Evolutionary conservation across 2,888 invertebrate species (phyloP).

Genomic region (Apamea anceps): DNA sequence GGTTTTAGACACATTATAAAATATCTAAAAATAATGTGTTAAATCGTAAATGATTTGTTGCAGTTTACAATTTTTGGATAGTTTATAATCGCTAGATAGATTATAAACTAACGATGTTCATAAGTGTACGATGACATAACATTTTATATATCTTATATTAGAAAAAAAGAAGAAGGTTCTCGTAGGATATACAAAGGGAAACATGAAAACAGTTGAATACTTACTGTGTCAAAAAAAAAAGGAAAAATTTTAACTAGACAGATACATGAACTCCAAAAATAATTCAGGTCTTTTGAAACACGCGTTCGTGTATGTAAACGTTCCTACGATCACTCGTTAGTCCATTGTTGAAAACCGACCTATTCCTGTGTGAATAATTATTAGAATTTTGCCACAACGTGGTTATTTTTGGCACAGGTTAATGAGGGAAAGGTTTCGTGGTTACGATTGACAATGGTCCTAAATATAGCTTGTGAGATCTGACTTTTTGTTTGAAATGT

Average conservation of each 20-base stretch:
- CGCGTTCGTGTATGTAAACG: slow-evolving; percentile 22
- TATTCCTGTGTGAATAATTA: slow-evolving; percentile 52
- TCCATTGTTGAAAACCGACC: slow-evolving; percentile 46
- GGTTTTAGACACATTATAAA: too few species aligned
- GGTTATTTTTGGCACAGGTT: slow-evolving; percentile 55
- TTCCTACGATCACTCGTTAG: slow-evolving; percentile 33
- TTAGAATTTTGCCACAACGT: slow-evolving; percentile 31
- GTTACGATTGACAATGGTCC: slow-evolving; percentile 36
- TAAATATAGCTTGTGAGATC: slow-evolving; percentile 24
- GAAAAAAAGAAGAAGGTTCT: not conserved
- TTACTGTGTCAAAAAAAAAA: not conserved
- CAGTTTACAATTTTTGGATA: too few species aligned
- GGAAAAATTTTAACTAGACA: not conserved
- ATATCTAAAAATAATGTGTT: too few species aligned
- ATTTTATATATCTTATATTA: too few species aligned
- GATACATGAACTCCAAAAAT: slow-evolving; percentile 7
- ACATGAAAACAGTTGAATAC: not conserved
- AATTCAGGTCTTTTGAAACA: not conserved
- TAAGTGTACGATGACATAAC: too few species aligned
- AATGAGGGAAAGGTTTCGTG: slow-evolving; percentile 47
- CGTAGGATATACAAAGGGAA: not conserved
- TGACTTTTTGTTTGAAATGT: slow-evolving; percentile 20
- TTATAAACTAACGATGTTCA: too few species aligned
- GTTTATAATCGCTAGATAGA: too few species aligned
- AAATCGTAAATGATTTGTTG: too few species aligned